These are phyloP conservation scores for Agonopterix subpropinquella DNA, from an alignment of 2,888 invertebrate genomes.

Conservation along the genomic window DNA sequence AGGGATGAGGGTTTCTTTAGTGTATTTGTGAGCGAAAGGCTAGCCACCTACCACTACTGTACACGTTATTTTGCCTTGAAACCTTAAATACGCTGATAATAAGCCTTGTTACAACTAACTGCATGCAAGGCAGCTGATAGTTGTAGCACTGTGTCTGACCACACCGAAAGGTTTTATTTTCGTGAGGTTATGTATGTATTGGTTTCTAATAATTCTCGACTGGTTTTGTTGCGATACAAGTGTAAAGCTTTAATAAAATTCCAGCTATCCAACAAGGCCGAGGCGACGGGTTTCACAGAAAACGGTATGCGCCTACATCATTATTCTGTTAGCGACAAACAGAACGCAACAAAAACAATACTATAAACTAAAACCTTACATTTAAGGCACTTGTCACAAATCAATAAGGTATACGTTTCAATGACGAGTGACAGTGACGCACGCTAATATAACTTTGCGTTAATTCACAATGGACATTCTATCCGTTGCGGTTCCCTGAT, in stretches of 20 bases:
- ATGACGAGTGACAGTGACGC: slow-evolving; percentile 15
- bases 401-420: slow-evolving; percentile 27
- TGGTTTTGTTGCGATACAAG: slow-evolving; percentile 19
- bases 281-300: slow-evolving; percentile 28
- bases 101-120: too few species aligned
- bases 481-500: slow-evolving; percentile 26
- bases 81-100: too few species aligned
- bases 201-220: too few species aligned
- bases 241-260: slow-evolving; percentile 34
- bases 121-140: too few species aligned
- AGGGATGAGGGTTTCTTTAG: too few species aligned
- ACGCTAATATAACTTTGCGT: slow-evolving; percentile 24
- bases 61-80: too few species aligned
- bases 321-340: slow-evolving; percentile 35
- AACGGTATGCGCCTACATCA: slow-evolving; percentile 49
- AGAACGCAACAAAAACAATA: slow-evolving; percentile 6
- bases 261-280: slow-evolving; percentile 43
- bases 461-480: slow-evolving; percentile 55
- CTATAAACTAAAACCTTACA: slow-evolving; percentile 10
- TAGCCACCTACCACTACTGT: too few species aligned
- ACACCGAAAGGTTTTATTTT: too few species aligned
- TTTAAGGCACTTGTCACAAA: slow-evolving; percentile 17
- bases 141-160: too few species aligned
- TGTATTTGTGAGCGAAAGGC: too few species aligned
- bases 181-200: too few species aligned